Evolutionary conservation across 2,797 vertebrate genomes (phyloP).

Genomic region (Tachyglossus aculeatus): DNA sequence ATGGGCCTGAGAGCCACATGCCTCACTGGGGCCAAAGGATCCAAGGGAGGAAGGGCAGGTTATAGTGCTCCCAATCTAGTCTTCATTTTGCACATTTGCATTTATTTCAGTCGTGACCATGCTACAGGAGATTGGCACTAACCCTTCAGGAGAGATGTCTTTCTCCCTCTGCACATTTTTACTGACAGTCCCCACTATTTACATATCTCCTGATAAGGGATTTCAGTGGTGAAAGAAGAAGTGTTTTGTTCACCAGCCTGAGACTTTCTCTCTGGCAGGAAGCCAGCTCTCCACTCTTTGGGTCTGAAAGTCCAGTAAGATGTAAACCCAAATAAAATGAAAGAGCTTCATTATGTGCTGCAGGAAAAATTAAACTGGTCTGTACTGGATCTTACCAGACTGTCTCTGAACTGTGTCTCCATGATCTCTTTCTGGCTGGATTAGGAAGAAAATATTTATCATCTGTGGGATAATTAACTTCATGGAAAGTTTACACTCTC

Average conservation of each 20-base stretch:
- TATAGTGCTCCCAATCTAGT: too few species aligned
- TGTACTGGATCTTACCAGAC: background rate
- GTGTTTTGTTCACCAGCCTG: background rate
- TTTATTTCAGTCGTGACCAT: too few species aligned
- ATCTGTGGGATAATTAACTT: slow-evolving; percentile 29
- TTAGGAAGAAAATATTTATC: background rate
- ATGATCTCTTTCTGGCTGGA: background rate
- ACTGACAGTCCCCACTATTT: background rate
- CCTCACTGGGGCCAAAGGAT: too few species aligned
- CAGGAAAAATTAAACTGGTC: slow-evolving; percentile 32
- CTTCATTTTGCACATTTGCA: too few species aligned
- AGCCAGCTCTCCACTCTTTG: background rate
- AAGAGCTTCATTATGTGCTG: slow-evolving; percentile 7
- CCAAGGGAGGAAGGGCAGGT: too few species aligned
- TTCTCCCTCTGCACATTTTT: background rate
- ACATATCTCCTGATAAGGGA: background rate
- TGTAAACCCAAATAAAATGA: slow-evolving; percentile 30
- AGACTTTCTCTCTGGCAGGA: background rate
- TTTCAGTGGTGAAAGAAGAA: background rate
- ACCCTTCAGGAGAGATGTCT: background rate
- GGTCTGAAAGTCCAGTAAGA: background rate
- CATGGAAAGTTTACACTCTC: slow-evolving; percentile 17
- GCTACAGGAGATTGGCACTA: too few species aligned
- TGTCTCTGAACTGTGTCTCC: slow-evolving; percentile 9
- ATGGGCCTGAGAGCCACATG: too few species aligned